Evolutionary conservation across 1,140 invertebrate species (phyloP).

Genomic region (Drosophila sp.): DNA sequence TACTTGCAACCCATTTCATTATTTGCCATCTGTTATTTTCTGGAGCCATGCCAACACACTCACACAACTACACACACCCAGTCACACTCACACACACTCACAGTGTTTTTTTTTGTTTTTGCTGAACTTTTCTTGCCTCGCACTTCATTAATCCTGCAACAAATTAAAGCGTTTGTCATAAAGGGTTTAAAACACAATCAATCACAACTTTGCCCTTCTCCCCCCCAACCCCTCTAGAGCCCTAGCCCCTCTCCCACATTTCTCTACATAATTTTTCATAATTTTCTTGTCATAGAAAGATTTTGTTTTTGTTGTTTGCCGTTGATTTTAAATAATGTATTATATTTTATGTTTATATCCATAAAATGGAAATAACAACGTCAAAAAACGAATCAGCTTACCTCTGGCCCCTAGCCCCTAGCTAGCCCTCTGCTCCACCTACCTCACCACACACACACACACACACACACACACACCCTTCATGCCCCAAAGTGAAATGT

Average conservation of each 20-base stretch:
- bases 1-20: slow-evolving; percentile 8
- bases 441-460: neutral
- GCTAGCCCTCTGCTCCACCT: neutral
- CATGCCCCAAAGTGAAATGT: slow-evolving; percentile 30
- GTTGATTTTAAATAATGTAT: slow-evolving; percentile 69
- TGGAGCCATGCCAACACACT: slow-evolving; percentile 9
- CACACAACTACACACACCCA: neutral
- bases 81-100: slow-evolving; percentile 7
- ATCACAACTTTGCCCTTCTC: slow-evolving; percentile 52
- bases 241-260: slow-evolving; percentile 16
- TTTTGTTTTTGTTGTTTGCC: slow-evolving; percentile 34
- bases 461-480: neutral
- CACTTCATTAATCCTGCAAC: slow-evolving; percentile 68
- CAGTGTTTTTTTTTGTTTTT: slow-evolving; percentile 20
- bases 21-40: slow-evolving; percentile 31
- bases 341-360: slow-evolving; percentile 73
- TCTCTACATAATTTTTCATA: slow-evolving; percentile 58
- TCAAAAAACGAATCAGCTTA: slow-evolving; percentile 10
- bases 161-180: slow-evolving; percentile 75
- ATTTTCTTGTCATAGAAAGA: slow-evolving; percentile 48
- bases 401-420: neutral
- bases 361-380: slow-evolving; percentile 75
- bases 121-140: slow-evolving; percentile 35
- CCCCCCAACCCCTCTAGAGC: neutral
- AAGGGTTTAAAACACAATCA: slow-evolving; percentile 72